Evolutionary conservation across 2,888 invertebrate species (phyloP).

Genomic region (Scaptomyza reducta): DNA sequence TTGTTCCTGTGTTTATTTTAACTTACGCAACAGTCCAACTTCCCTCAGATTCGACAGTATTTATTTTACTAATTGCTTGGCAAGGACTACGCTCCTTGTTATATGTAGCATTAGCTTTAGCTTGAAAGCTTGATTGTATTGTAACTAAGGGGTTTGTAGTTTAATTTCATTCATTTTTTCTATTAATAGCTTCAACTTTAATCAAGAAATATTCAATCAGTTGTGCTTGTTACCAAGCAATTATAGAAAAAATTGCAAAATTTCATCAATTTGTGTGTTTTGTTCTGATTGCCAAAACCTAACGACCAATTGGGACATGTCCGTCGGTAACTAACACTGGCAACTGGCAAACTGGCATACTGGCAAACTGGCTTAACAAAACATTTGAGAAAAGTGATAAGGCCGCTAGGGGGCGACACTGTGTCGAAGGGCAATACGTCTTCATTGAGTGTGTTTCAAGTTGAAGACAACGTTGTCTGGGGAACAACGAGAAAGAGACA

Average conservation of each 20-base stretch:
- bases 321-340: slow-evolving; percentile 8
- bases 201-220: not conserved
- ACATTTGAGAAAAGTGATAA: slow-evolving; percentile 7
- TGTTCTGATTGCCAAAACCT: slow-evolving; percentile 18
- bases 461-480: slow-evolving; percentile 38
- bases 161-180: no score
- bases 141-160: no score
- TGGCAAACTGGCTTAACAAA: not conserved
- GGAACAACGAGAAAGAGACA: slow-evolving; percentile 22
- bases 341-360: slow-evolving; percentile 13
- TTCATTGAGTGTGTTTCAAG: slow-evolving; percentile 7
- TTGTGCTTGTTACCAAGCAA: not conserved
- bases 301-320: slow-evolving; percentile 11
- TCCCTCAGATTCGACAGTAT: not conserved
- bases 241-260: not conserved
- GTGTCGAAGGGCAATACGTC: slow-evolving; percentile 4
- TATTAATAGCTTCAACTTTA: no score
- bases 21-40: slow-evolving; percentile 3
- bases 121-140: not conserved
- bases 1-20: slow-evolving; percentile 3
- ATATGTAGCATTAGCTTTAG: not conserved
- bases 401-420: not conserved
- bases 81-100: not conserved
- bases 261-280: not conserved
- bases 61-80: not conserved